Evolutionary conservation across 2,797 vertebrate species (phyloP).

Genomic region (Ispidina picta): DNA sequence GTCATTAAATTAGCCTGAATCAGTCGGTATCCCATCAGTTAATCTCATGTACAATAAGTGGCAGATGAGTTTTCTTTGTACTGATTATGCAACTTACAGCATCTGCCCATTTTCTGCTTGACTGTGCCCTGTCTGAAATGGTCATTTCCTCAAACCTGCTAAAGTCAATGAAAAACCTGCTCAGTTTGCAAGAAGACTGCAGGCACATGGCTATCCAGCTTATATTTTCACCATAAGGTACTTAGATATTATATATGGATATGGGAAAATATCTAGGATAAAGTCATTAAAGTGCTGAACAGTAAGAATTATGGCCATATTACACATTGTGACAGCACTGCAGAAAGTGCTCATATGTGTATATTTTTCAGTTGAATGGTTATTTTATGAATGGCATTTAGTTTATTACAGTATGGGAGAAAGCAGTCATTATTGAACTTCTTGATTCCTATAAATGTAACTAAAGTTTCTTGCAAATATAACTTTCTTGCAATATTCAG

Average conservation of each 20-base stretch:
- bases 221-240: background rate
- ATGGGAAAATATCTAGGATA: background rate
- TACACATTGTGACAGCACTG: background rate
- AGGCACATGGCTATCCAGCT: background rate
- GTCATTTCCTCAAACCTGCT: constrained; percentile 63
- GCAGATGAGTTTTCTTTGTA: constrained; percentile 65
- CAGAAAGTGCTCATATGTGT: background rate
- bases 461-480: background rate
- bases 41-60: constrained; percentile 53
- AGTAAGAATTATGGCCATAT: background rate
- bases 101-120: constrained; percentile 74
- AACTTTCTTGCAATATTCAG: background rate
- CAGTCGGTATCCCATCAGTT: constrained; percentile 53
- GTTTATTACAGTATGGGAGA: background rate
- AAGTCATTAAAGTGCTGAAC: constrained; percentile 10
- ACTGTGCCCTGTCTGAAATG: constrained; percentile 62
- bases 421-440: background rate
- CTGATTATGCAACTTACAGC: constrained; percentile 57
- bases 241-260: background rate
- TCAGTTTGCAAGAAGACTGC: background rate
- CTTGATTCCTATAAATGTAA: background rate
- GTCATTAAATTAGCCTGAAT: constrained; percentile 68
- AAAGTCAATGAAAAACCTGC: constrained; percentile 54
- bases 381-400: constrained; percentile 37
- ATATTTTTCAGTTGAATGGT: background rate